These are phyloP conservation scores for Meliscaeva auricollis DNA, from an alignment of 2,888 invertebrate species.

Conservation along the genomic window DNA sequence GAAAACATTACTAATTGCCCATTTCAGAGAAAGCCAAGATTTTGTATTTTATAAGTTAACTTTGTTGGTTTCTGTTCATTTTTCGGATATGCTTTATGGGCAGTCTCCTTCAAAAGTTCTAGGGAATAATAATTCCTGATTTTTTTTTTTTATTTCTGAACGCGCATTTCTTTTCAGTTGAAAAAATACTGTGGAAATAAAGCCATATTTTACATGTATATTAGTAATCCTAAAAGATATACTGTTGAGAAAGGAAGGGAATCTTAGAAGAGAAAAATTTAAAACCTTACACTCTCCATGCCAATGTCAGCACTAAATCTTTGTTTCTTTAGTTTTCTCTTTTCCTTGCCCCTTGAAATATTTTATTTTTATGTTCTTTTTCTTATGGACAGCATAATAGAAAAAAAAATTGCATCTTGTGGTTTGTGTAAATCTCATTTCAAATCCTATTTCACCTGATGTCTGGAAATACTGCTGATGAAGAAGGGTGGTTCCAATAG, in stretches of 20 bases:
- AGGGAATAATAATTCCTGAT: conserved; percentile 53
- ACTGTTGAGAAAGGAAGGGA: conserved; percentile 6
- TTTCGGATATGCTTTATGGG: conserved; percentile 11
- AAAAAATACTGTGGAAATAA: conserved; percentile 33
- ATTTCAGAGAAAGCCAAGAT: conserved; percentile 23
- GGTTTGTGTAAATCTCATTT: conserved; percentile 38
- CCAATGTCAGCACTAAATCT: conserved; percentile 14
- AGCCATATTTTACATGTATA: conserved; percentile 43
- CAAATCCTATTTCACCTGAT: conserved; percentile 52
- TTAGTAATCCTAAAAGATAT: conserved; percentile 52
- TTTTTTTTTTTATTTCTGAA: conserved; percentile 7
- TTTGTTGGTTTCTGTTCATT: neutral
- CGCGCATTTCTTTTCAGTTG: conserved; percentile 30
- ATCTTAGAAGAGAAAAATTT: conserved; percentile 11
- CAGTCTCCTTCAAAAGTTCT: conserved; percentile 15
- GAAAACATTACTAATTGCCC: conserved; percentile 46
- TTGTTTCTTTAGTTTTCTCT: conserved; percentile 21
- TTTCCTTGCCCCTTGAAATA: neutral
- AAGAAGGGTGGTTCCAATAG: conserved; percentile 15
- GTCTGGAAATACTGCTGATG: conserved; percentile 36
- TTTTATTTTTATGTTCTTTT: neutral
- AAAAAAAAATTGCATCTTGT: conserved; percentile 28
- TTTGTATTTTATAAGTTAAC: conserved; percentile 1
- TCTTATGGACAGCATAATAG: conserved; percentile 7
- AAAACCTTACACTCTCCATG: conserved; percentile 26